Evolutionary conservation across 1,140 invertebrate species (phyloP).

Genomic region (Phocides pigmalion): DNA sequence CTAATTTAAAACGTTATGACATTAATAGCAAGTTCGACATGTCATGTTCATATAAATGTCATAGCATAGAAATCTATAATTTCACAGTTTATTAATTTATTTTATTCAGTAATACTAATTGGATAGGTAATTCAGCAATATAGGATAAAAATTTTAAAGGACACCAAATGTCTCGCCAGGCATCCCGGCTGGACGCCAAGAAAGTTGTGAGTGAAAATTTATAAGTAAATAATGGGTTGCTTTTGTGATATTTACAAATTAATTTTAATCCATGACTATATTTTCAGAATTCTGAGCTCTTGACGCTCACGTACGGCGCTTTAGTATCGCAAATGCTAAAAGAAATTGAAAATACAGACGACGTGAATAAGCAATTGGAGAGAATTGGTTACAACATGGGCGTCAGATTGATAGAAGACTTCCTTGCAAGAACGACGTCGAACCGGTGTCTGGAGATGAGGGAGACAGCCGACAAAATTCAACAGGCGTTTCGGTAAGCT

Average conservation of each 20-base stretch:
- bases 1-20: no score
- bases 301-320: conserved; percentile 98
- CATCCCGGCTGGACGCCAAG: conserved; percentile 77
- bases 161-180: conserved; percentile 76
- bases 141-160: neutral
- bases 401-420: conserved; percentile 98
- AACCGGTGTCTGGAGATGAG: conserved; percentile 97
- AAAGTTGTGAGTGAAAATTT: conserved; percentile 75
- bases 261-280: neutral
- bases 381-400: conserved; percentile 99
- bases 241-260: no score
- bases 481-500: conserved; percentile 85
- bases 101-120: neutral
- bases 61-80: no score
- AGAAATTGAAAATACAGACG: conserved; percentile 98
- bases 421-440: conserved; percentile 95
- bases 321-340: conserved; percentile 98
- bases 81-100: no score
- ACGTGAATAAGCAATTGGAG: conserved; percentile 97
- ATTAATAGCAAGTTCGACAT: no score
- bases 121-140: neutral
- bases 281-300: conserved; percentile 96
- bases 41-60: no score
- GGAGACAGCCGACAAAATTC: conserved; percentile 98
- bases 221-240: no score